These are phyloP conservation scores for Epirrhoe alternata DNA, from an alignment of 2,888 invertebrate genomes.

Conservation along the genomic window DNA sequence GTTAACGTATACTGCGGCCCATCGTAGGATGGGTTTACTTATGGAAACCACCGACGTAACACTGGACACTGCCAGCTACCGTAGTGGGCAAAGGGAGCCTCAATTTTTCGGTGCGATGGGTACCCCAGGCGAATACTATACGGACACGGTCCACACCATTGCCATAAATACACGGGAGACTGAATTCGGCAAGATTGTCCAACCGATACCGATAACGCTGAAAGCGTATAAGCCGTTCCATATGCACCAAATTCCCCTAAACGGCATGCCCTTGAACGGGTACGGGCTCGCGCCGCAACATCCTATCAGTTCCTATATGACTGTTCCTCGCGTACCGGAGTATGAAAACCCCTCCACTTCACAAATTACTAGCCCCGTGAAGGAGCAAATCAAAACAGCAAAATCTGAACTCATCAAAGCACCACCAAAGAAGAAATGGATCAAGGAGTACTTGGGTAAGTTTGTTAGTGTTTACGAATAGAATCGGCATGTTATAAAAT, in stretches of 20 bases:
- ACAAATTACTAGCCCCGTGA: conserved; percentile 55
- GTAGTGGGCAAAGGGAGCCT: conserved; percentile 61
- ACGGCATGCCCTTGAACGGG: conserved; percentile 46
- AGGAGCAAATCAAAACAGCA: conserved; percentile 56
- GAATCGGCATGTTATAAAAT: neutral
- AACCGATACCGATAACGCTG: conserved; percentile 73
- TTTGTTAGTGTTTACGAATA: conserved; percentile 33
- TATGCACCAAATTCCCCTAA: conserved; percentile 56
- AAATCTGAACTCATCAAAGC: conserved; percentile 67
- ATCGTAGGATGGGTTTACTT: conserved; percentile 82
- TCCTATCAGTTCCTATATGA: conserved; percentile 56
- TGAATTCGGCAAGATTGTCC: conserved; percentile 74
- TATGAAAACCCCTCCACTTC: conserved; percentile 59
- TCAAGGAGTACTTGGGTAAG: conserved; percentile 88
- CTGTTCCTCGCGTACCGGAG: conserved; percentile 56
- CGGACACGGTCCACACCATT: conserved; percentile 72
- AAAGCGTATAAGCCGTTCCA: conserved; percentile 70
- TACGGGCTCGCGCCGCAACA: conserved; percentile 64
- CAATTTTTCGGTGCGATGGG: conserved; percentile 72
- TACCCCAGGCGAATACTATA: conserved; percentile 67
- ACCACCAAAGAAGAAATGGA: conserved; percentile 91
- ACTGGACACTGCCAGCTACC: conserved; percentile 72
- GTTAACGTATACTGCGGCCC: conserved; percentile 60
- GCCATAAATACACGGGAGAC: conserved; percentile 76
- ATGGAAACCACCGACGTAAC: conserved; percentile 79